Evolutionary conservation across 2,797 vertebrate species (phyloP).

Genomic region (Smutsia gigantea): DNA sequence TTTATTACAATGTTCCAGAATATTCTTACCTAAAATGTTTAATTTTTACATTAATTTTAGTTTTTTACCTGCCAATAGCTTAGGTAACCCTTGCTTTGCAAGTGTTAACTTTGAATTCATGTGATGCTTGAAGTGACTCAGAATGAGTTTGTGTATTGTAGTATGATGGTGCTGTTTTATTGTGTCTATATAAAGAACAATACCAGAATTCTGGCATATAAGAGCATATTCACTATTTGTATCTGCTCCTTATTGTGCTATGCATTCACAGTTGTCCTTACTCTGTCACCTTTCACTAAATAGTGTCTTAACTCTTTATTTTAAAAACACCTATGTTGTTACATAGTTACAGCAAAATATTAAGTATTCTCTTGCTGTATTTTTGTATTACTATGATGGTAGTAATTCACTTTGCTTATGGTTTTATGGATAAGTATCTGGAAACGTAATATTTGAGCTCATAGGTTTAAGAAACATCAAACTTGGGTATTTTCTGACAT

Average conservation of each 20-base stretch:
- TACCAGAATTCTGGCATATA: neutral
- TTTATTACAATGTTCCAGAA: slow-evolving; percentile 2
- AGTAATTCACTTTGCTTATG: neutral
- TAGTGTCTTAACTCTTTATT: neutral
- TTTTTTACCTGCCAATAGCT: neutral
- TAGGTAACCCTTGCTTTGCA: neutral
- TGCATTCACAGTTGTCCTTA: neutral
- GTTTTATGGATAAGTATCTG: neutral
- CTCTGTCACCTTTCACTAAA: neutral
- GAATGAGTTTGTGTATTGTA: neutral
- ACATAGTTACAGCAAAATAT: neutral
- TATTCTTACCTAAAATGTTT: neutral
- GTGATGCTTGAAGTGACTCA: neutral
- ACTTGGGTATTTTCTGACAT: slow-evolving; percentile 3
- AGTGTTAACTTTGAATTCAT: slow-evolving; percentile 28
- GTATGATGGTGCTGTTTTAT: neutral
- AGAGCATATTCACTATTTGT: neutral
- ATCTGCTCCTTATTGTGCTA: neutral
- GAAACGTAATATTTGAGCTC: neutral
- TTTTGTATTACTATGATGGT: neutral
- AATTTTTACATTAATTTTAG: neutral
- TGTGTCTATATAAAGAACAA: neutral
- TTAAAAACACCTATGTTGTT: neutral
- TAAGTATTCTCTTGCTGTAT: neutral
- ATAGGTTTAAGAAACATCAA: neutral